These are phyloP conservation scores for Thymallus thymallus DNA, from an alignment of 2,113 vertebrate genomes.

Conservation along the genomic window DNA sequence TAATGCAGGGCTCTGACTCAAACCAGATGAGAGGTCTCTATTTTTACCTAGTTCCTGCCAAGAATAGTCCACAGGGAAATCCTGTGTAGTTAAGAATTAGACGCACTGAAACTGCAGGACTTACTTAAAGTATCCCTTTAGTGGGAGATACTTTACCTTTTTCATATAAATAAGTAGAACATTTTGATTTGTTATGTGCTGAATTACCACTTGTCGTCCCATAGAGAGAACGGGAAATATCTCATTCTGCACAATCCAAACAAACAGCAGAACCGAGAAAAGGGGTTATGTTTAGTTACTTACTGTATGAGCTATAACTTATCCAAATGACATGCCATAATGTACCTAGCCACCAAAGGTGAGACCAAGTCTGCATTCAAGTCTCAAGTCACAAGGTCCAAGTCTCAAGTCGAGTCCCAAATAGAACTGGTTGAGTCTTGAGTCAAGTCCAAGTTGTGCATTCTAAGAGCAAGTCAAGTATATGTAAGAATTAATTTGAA, in stretches of 20 bases:
- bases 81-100: slow-evolving; percentile 72
- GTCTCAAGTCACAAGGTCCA: too few species aligned
- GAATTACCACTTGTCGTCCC: too few species aligned
- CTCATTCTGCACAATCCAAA: too few species aligned
- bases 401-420: too few species aligned
- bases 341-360: neutral
- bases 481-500: too few species aligned
- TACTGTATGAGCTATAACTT: neutral
- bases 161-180: neutral
- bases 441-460: too few species aligned
- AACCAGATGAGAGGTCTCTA: slow-evolving; percentile 80
- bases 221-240: too few species aligned
- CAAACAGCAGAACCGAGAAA: too few species aligned
- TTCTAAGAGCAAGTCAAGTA: too few species aligned
- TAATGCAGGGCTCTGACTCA: slow-evolving; percentile 78
- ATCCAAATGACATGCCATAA: neutral
- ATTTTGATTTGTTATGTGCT: too few species aligned
- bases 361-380: too few species aligned
- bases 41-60: slow-evolving; percentile 69
- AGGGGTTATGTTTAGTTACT: neutral
- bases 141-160: neutral
- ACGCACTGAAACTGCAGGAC: slow-evolving; percentile 7
- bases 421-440: too few species aligned
- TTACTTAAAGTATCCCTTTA: slow-evolving; percentile 7
- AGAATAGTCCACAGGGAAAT: slow-evolving; percentile 71